Conservation (phyloP, 2,888 invertebrate genomes). For the Noctua janthe region DNA sequence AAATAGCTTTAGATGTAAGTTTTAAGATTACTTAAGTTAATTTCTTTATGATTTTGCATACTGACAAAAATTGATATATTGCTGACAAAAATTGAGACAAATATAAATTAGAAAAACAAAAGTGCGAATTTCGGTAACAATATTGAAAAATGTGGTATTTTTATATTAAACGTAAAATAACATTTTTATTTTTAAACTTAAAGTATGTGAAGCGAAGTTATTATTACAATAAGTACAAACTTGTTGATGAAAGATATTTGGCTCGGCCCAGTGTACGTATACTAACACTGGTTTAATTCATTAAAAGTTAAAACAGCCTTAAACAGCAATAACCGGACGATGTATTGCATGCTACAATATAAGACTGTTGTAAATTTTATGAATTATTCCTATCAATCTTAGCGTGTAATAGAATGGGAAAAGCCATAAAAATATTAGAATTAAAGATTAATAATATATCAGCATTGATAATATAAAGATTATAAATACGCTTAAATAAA, state of each 20-base stretch:
- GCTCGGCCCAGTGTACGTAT: constrained; percentile 83
- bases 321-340: constrained; percentile 40
- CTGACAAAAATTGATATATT: constrained; percentile 71
- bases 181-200: constrained; percentile 78
- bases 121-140: constrained; percentile 84
- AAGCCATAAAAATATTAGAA: constrained; percentile 88
- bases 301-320: constrained; percentile 77
- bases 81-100: constrained; percentile 76
- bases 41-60: constrained; percentile 70
- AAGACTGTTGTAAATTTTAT: constrained; percentile 78
- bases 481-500: constrained; percentile 91
- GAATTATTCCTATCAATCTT: constrained; percentile 78
- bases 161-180: constrained; percentile 83
- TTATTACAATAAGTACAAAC: constrained; percentile 87
- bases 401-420: constrained; percentile 81
- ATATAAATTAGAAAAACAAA: constrained; percentile 77
- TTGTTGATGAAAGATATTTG: constrained; percentile 79
- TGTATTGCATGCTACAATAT: constrained; percentile 41
- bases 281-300: constrained; percentile 80
- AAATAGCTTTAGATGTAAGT: constrained; percentile 71
- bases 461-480: constrained; percentile 90
- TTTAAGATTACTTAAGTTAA: constrained; percentile 69
- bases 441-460: constrained; percentile 90
- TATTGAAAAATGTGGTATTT: constrained; percentile 86
- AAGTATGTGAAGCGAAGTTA: constrained; percentile 78